phyloP scores from a whole-genome alignment of 2,888 invertebrate species.

The Eupithecia tripunctaria region DNA sequence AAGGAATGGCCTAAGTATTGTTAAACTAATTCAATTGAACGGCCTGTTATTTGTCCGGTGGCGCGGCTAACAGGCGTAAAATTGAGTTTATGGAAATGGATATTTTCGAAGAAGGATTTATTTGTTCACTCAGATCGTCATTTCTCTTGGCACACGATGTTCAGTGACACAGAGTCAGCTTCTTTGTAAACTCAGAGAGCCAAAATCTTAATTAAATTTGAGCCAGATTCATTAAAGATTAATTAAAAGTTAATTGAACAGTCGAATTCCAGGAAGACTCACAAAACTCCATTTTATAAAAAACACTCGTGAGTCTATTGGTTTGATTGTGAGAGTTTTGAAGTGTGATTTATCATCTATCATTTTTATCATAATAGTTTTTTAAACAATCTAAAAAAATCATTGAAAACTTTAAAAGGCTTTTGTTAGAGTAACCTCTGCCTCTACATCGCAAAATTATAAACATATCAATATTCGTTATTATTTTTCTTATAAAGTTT shows the following conservation, averaged over 20 bases:
- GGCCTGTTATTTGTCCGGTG: not conserved
- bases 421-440: not conserved
- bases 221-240: conserved; percentile 2
- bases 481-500: not conserved
- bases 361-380: too few relatives aligned
- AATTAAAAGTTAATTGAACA: conserved; percentile 7
- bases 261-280: not conserved
- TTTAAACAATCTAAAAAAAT: too few relatives aligned
- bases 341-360: not conserved
- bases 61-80: not conserved
- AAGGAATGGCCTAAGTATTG: not conserved
- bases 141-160: not conserved
- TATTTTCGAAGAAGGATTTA: not conserved
- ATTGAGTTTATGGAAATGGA: not conserved
- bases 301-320: not conserved
- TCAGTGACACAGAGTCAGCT: not conserved
- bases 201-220: conserved; percentile 1
- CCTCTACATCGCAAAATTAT: not conserved
- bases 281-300: not conserved
- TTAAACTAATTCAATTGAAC: not conserved
- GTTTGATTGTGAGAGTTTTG: not conserved
- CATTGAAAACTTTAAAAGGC: not conserved
- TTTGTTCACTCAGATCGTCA: not conserved
- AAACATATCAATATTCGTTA: not conserved
- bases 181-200: not conserved